Evolutionary conservation across 2,113 vertebrate species (phyloP), one percentile per base, ranked within the genome.

Genomic region (Heloderma charlesbogerti): DNA sequence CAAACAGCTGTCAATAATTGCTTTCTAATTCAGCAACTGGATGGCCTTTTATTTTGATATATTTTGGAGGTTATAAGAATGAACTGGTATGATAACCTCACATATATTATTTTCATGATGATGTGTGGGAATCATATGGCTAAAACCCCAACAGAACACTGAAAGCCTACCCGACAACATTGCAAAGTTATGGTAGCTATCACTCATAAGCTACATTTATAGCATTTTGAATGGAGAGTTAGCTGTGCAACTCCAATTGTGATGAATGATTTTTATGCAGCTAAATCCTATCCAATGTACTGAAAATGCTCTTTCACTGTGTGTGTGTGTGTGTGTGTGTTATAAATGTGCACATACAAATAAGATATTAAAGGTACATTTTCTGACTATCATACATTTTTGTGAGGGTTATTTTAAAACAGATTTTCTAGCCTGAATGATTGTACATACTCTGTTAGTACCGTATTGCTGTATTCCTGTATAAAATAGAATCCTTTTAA

Each of bases 1-100:
- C 40, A 89, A 83, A 57, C 27, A 83, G 48, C 4, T 57, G n/a
- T 16, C 66, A 16, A 89, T 16, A 57, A 40, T 40, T 37, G 66
- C 48, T 71, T 37, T 82, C 82, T 57, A 40, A 66, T 89, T 92
- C 94, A 91, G 95, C 34, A 92, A 79, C 43, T 91, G 69, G 94
- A 91, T 88, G 79, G n/a, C 93, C 93, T 67, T 92, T 51, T 92
- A 57, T 37, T 90, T 37, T 85, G 92, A 86, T 48, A 45, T 72
- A 75, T 8, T 51, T 0, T 67, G 1, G 77, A 83, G 92, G 80
- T 51, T 31, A 78, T 43, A 88, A 94, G 91, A 92, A 74, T n/a
- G 34, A 37, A 69, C 82, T 6, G 71, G 91, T 87, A 78, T 67
- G 67, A 87, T 87, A 87, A 69, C 71, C 22, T 87, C 0, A 86